Evolutionary conservation across 2,888 invertebrate genomes (phyloP), one percentile per base, ranked within the genome.

Genomic region (Melinaea marsaeus): DNA sequence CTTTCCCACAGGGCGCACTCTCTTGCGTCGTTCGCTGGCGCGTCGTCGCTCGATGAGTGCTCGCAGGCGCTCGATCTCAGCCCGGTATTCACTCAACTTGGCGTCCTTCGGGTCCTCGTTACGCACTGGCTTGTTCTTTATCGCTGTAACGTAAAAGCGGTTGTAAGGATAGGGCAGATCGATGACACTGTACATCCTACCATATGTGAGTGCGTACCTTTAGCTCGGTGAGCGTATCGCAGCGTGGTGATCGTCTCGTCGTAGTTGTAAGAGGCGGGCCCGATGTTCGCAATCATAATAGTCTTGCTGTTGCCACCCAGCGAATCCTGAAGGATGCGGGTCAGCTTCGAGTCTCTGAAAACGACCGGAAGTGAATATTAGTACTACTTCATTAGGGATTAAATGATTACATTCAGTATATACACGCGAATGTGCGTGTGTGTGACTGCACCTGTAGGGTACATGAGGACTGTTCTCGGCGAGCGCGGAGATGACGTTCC

Each of bases 81-180:
- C 95, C 83, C 99, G 99, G 86, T 98, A 98, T 82, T 99, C 97
- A 77, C 98, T 93, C 61, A 98, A 90, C 79, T 99, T 93, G 33
- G 99, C 99, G 86, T 99, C 99, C 86, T 99, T 99, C 47, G 99
- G 99, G 92, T 99, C 99, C 86, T 99, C 99, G 88, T 99, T 99
- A 79, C 99, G 97, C 72, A 97, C 95, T 32, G 99, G 99, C 85
- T 98, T 97, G 90, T 99, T 99, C 92, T 99, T 98, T 75, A 99
- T 99, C 72, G 98, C 98, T 91, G 79, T 0, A 42, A 42, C 9
- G 9, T 42, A 42, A 42, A 7, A 42, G 11, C 9, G 1, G 7
- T 9, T 7, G 42, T 42, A 9, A 42, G 42, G 7, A 42, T 42
- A 9, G 42, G 42, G 42, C 42, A 9, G 42, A 42, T 2, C 9